These are phyloP conservation scores for Cydia pomonella DNA, from an alignment of 1,140 invertebrate genomes.

Conservation along the genomic window DNA sequence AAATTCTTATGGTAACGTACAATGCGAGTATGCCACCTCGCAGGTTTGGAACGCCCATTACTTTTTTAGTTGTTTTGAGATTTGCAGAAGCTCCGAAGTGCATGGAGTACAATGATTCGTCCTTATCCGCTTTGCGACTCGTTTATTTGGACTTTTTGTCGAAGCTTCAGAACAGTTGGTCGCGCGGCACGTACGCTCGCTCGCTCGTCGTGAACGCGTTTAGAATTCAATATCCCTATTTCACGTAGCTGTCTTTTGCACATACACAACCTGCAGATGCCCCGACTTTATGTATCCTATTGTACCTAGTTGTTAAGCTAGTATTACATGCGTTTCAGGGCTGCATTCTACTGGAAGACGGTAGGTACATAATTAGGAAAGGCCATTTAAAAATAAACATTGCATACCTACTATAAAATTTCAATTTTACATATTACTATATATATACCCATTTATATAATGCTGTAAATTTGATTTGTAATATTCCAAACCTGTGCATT, in stretches of 20 bases:
- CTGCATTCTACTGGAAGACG: no score
- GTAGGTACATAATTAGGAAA: neutral
- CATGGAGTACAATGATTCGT: constrained; percentile 56
- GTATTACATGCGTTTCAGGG: constrained; percentile 40
- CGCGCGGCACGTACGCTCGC: constrained; percentile 55
- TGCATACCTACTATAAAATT: no score
- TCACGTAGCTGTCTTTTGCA: constrained; percentile 52
- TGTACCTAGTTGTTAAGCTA: constrained; percentile 34
- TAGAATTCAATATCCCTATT: constrained; percentile 65
- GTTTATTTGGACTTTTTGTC: constrained; percentile 61
- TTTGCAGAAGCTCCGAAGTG: constrained; percentile 54
- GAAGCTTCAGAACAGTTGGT: constrained; percentile 53
- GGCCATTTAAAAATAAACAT: neutral
- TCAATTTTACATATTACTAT: no score
- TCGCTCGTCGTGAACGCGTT: constrained; percentile 52
- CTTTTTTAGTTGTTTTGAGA: constrained; percentile 65
- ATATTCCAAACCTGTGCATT: no score
- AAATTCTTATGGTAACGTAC: neutral
- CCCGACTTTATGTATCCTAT: constrained; percentile 45
- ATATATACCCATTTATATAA: no score
- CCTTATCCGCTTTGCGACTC: constrained; percentile 52
- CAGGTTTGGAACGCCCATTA: constrained; percentile 45
- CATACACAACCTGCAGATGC: constrained; percentile 48
- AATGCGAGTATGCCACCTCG: neutral
- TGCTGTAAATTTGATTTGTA: no score